Conservation (phyloP, 2,888 invertebrate genomes). For the Lasioglossum pauxillum region DNA sequence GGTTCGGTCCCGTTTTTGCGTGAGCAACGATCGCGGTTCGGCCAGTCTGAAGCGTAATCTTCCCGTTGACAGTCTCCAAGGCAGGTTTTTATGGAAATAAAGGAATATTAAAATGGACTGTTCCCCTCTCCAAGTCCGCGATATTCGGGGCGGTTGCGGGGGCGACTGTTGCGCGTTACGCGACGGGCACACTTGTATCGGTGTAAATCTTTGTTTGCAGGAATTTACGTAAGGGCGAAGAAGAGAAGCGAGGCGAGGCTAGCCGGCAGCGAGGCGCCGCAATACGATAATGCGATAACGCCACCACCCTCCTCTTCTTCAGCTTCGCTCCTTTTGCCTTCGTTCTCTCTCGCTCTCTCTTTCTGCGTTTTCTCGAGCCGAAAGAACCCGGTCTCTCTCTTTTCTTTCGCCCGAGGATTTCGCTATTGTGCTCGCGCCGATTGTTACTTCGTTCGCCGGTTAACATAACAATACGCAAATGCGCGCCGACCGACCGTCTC, state of each 20-base stretch:
- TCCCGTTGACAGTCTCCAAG: slow-evolving; percentile 16
- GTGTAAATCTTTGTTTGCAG: slow-evolving; percentile 80
- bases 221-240: slow-evolving; percentile 79
- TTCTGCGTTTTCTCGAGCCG: slow-evolving; percentile 8
- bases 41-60: slow-evolving; percentile 24
- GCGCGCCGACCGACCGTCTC: slow-evolving; percentile 55
- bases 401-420: slow-evolving; percentile 68
- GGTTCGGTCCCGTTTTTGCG: not conserved
- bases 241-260: slow-evolving; percentile 65
- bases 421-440: slow-evolving; percentile 81
- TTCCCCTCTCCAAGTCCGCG: slow-evolving; percentile 1
- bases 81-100: slow-evolving; percentile 60
- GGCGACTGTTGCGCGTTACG: slow-evolving; percentile 32
- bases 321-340: slow-evolving; percentile 26
- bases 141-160: slow-evolving; percentile 23
- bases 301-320: slow-evolving; percentile 47
- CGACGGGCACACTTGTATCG: slow-evolving; percentile 66
- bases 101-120: slow-evolving; percentile 56
- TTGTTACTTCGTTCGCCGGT: slow-evolving; percentile 80
- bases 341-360: not conserved
- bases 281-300: slow-evolving; percentile 82
- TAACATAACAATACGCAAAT: slow-evolving; percentile 83
- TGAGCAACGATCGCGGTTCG: not conserved
- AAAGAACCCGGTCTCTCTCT: slow-evolving; percentile 49
- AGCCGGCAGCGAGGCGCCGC: slow-evolving; percentile 81